Base-by-base conservation (phyloP, 2,888 invertebrate species). In the Diploptera punctata region DNA sequence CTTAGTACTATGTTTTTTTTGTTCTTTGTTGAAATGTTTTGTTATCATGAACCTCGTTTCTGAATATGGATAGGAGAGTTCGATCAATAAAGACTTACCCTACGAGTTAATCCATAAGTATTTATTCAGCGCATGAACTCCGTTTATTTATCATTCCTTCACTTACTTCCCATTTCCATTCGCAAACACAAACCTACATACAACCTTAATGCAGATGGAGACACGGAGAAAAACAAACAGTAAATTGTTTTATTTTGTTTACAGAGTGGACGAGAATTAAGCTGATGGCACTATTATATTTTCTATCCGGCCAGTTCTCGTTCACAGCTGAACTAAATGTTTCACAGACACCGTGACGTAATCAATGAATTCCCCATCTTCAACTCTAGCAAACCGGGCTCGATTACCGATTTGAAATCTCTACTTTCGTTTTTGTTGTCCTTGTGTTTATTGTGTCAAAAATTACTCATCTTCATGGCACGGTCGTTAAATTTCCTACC, bases 201-300 rank as follows among this genome's bases (percentile, higher is more conserved):
- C 52, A 21, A 16, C 4, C 52, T 62, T 62, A 62, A 62, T 62
- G 62, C 62, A 62, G 18, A 60, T 29, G 21, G 21, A 49, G 52
- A 52, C 21, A 24, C 7, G 1, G 62, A n/a, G 18, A 62, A 62
- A 62, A 62, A 62, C 31, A 43, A 62, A 62, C 62, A 62, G 9
- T 7, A 62, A 62, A 62, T 5, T 62, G 62, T n/a, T 62, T 62
- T 62, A 62, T 43, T 62, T 62, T 62, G 62, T 62, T 62, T 62
- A 62, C 43, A 62, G 43, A 62, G 38, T 43, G 38, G 38, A 26
- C 52, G 19, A 52, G 52, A 52, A 52, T 52, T 52, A 52, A 52
- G 52, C 52, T 24, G 24, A 13, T 52, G 2, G 1, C 9, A 52
- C 21, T 10, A 13, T 24, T 21, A 24, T 49, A 18, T 52, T 16